Base-by-base conservation (phyloP, 1,140 invertebrate genomes). In the Cydia strobilella region DNA sequence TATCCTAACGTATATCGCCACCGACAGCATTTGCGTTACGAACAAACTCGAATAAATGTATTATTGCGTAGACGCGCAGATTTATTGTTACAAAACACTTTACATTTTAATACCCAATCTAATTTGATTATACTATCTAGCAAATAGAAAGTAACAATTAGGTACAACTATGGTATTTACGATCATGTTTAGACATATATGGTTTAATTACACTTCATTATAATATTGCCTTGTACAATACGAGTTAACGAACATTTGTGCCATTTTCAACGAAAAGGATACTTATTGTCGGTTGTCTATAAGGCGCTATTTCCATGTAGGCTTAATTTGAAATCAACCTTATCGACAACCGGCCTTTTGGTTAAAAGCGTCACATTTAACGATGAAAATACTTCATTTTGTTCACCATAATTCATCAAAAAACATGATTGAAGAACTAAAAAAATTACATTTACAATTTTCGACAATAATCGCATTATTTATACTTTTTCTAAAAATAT, bases 101-200 rank as follows among this genome's bases (percentile, higher is more conserved):
- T 80, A 75, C 83, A 81, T 82, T 84, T 86, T 69, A 84, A 88
- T 90, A 87, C 83, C 84, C 84, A 87, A 87, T 90, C 89, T 92
- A 92, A 92, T 92, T 92, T 90, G 85, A 92, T 91, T 91, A 92
- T 89, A 90, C 90, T 92, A 92, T 92, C 89, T 92, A 91, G 90
- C 88, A 90, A 90, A 91, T 91, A 92, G 87, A 92, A 91, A 90
- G 83, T 91, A 92, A 92, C 90, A 92, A 92, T 91, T 91, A 92
- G 86, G 90, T 92, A 92, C 87, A 88, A 86, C 85, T 89, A 90
- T 90, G 84, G 83, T 87, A 88, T 85, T 87, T 83, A 82, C 80
- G 20, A 69, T 69, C 76, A 79, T 82, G 75, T 86, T 84, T 83
- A 86, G 85, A 86, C 82, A 87, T 88, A 88, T 77, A 79, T 66